phyloP scores from a whole-genome alignment of 2,113 vertebrate genomes.

The Gavia stellata region DNA sequence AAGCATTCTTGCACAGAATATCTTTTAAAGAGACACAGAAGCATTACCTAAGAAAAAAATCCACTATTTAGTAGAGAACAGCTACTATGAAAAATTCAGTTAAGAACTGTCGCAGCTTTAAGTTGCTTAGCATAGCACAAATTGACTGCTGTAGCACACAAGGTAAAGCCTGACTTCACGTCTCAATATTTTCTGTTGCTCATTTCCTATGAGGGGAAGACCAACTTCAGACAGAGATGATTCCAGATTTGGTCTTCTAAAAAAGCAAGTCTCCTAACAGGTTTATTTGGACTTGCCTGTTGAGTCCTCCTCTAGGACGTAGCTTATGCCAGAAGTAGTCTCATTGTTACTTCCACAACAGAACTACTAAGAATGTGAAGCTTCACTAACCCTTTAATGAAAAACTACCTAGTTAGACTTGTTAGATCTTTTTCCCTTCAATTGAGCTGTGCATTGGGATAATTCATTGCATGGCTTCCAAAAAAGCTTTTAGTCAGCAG shows the following conservation, averaged over 20 bases:
- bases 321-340: background rate
- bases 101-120: background rate
- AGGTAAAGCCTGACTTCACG: background rate
- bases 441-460: background rate
- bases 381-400: slow-evolving; percentile 22
- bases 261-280: background rate
- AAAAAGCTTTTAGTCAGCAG: slow-evolving; percentile 41
- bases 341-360: no score
- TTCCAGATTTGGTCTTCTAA: background rate
- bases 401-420: background rate
- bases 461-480: slow-evolving; percentile 10
- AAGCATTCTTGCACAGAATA: background rate
- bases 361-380: background rate
- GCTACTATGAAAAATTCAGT: background rate
- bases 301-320: background rate
- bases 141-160: background rate
- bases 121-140: background rate
- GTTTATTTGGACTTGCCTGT: background rate
- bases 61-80: background rate
- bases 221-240: background rate
- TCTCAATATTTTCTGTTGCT: background rate
- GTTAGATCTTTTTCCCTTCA: slow-evolving; percentile 45
- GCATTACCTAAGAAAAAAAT: background rate
- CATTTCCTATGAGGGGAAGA: background rate
- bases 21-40: background rate